These are phyloP conservation scores for Colletes gigas DNA, from an alignment of 1,140 invertebrate species.

Conservation along the genomic window DNA sequence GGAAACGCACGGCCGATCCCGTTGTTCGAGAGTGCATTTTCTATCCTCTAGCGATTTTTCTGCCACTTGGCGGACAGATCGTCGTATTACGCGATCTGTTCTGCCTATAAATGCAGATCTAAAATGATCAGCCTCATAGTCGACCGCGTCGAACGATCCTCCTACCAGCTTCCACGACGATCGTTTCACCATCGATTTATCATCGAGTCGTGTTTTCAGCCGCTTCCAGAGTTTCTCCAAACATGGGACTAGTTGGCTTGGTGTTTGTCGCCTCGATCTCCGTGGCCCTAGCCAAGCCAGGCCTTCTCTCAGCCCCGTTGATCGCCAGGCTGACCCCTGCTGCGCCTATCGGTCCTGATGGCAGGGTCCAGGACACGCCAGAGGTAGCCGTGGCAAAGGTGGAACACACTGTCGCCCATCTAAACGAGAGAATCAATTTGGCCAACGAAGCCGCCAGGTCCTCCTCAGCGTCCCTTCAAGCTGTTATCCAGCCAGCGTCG, in stretches of 20 bases:
- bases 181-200: not conserved
- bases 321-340: conserved; percentile 66
- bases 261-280: conserved; percentile 49
- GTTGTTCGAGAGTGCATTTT: not conserved
- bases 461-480: not conserved
- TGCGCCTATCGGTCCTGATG: conserved; percentile 77
- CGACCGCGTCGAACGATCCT: conserved; percentile 27
- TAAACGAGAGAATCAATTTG: conserved; percentile 74
- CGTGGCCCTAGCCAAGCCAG: conserved; percentile 60
- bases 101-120: conserved; percentile 49
- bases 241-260: conserved; percentile 58
- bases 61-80: not conserved
- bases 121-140: conserved; percentile 21
- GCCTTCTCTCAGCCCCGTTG: conserved; percentile 50
- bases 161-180: not conserved
- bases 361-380: conserved; percentile 81
- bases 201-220: not conserved
- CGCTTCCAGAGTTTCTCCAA: conserved; percentile 20
- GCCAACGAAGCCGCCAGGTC: conserved; percentile 63
- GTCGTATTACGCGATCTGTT: conserved; percentile 51
- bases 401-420: conserved; percentile 82
- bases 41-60: conserved; percentile 21
- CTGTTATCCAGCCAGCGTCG: not conserved
- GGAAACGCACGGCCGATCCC: conserved; percentile 21
- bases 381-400: conserved; percentile 83